Base-by-base conservation (phyloP, 1,140 invertebrate species). In the Marisa cornuarietis region DNA sequence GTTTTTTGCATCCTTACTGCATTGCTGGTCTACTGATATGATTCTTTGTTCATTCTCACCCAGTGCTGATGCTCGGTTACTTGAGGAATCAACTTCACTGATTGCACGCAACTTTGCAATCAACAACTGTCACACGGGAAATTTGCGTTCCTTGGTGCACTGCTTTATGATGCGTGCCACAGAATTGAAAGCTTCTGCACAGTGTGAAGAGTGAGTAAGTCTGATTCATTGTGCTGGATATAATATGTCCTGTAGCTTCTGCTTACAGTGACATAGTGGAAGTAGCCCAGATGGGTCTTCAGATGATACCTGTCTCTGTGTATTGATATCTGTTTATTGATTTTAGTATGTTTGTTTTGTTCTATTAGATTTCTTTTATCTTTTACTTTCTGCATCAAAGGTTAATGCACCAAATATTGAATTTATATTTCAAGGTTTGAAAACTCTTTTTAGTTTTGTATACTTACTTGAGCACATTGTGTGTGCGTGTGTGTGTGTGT, bases 181-280 rank as follows among this genome's bases (percentile, higher is more conserved):
- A 2, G 96, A 97, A 86, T 91, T 99, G 78, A 92, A 96, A 76
- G 93, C 94, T 9, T 94, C 96, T 9, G 94, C 95, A 22, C 95
- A 95, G 87, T 95, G 95, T 90, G 95, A 97, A 89, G 95, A 96
- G 95, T 97, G 95, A 96, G 95, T 97, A 93, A 93, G 93, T 92
- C 22, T 81, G 24, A 11, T 13, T 58, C 16, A 58, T 18, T 18
- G 16, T 58, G 54, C 16, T 61, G 58, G 24, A 68, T 14, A 42
- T 42, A 42, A 42, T 42, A 42, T 42, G 31, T 42, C 31, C 31
- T 42, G 31, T 68, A 68, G 22, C 22, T 11, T 68, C 26, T 68
- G 26, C n/a, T n/a, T 68, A n/a, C 11, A 68, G 11, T 68, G 65
- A 31, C 65, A 16, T 24, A 6, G 7, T 68, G 11, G 11, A 68